These are phyloP conservation scores for Bryconaethiops microstoma DNA, from an alignment of 2,797 vertebrate genomes.

Conservation along the genomic window DNA sequence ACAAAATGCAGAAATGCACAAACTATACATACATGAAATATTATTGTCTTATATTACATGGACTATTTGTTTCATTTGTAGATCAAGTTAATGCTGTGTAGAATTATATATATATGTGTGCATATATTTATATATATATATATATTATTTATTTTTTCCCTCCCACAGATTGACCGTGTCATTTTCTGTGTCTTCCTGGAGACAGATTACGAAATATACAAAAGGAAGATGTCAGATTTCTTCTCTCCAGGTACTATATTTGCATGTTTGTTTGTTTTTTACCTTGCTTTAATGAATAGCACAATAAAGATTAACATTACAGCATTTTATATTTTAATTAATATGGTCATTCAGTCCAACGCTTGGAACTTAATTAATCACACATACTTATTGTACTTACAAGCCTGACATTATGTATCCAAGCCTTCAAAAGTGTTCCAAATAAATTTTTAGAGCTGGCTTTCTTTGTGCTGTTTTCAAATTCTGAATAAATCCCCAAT, in stretches of 20 bases:
- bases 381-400: background rate
- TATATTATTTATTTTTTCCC: background rate
- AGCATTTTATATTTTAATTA: too few species aligned
- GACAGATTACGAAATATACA: conserved; percentile 95
- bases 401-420: conserved; percentile 8
- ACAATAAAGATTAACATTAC: background rate
- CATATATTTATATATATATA: background rate
- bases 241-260: conserved; percentile 86
- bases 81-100: background rate
- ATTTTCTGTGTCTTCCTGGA: conserved; percentile 99
- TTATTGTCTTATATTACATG: too few species aligned
- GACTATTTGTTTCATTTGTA: background rate
- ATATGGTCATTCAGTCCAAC: too few species aligned
- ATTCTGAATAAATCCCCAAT: too few species aligned
- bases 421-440: background rate
- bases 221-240: conserved; percentile 91
- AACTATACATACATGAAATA: too few species aligned
- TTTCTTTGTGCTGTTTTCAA: background rate
- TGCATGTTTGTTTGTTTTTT: conserved; percentile 12
- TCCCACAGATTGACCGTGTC: conserved; percentile 88
- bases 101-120: too few species aligned
- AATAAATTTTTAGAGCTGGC: background rate
- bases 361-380: too few species aligned
- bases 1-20: background rate
- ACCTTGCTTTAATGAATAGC: conserved; percentile 29